These are phyloP conservation scores for Eurystomus gularis DNA, from an alignment of 2,113 vertebrate genomes.

Conservation along the genomic window DNA sequence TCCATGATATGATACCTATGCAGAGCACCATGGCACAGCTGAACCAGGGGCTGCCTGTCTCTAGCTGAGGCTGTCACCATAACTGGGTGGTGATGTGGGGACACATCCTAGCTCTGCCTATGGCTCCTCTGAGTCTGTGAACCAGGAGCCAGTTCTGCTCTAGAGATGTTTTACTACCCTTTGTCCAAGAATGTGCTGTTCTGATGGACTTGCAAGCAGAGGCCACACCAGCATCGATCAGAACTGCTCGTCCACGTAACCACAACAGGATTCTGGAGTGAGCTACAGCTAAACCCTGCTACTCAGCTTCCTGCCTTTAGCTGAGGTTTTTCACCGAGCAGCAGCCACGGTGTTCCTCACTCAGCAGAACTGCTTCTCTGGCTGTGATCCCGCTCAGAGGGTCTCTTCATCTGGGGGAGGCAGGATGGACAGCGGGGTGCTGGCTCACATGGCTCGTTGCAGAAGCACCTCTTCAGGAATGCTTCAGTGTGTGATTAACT, in stretches of 20 bases:
- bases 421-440: not conserved
- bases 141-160: not conserved
- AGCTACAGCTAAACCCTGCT: not conserved
- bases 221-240: not conserved
- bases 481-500: not conserved
- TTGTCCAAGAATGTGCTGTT: not conserved
- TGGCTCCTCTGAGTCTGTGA: not conserved
- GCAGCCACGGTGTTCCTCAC: not conserved
- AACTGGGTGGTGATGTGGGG: not conserved
- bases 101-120: not conserved
- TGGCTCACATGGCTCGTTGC: not conserved
- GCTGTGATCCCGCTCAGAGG: not conserved
- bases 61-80: not conserved
- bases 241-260: not conserved
- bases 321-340: not conserved
- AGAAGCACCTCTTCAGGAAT: not conserved
- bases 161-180: not conserved
- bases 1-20: not conserved
- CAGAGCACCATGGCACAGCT: not conserved
- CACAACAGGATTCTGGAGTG: slow-evolving; percentile 10
- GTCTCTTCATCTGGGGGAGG: not conserved
- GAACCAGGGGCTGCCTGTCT: not conserved
- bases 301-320: not conserved
- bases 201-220: not conserved
- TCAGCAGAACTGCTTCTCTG: not conserved